Percentiles rank a stretch among this genome's conserved stretches.
Conservation (phyloP, 2,113 vertebrate genomes). For the Rhipidura dahli region DNA sequence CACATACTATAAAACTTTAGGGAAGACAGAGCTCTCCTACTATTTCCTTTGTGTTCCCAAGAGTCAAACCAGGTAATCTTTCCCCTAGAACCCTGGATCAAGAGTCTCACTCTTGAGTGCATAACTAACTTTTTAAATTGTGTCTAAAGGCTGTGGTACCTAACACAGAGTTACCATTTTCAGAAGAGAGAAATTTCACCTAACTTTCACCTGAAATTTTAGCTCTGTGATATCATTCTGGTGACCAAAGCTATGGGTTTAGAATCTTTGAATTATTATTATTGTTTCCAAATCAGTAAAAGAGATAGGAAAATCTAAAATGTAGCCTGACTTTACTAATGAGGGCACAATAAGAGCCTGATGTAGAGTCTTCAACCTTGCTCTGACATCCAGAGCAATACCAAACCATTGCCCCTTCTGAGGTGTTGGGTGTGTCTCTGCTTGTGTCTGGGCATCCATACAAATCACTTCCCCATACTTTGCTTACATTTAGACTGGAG, state of each 20-base stretch:
- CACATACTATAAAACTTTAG: background rate
- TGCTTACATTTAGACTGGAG: background rate
- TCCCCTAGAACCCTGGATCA: background rate
- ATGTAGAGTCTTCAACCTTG: background rate
- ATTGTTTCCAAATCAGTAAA: background rate
- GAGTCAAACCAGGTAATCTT: background rate
- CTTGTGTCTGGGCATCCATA: background rate
- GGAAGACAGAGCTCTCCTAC: background rate
- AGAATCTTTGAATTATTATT: background rate
- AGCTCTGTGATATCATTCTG: background rate
- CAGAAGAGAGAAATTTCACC: background rate
- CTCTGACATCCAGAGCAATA: background rate
- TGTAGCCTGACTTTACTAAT: background rate
- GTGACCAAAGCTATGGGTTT: background rate
- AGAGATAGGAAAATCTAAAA: background rate
- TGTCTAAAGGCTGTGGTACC: background rate
- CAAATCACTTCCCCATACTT: background rate
- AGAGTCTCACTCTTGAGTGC: background rate
- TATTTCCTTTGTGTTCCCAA: background rate
- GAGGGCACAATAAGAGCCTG: background rate
- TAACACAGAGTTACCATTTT: background rate
- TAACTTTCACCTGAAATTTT: background rate
- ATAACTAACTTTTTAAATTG: background rate
- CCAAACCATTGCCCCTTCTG: background rate
- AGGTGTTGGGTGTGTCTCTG: background rate